Base-by-base conservation (phyloP, 2,113 vertebrate genomes). In the Vulpes lagopus region DNA sequence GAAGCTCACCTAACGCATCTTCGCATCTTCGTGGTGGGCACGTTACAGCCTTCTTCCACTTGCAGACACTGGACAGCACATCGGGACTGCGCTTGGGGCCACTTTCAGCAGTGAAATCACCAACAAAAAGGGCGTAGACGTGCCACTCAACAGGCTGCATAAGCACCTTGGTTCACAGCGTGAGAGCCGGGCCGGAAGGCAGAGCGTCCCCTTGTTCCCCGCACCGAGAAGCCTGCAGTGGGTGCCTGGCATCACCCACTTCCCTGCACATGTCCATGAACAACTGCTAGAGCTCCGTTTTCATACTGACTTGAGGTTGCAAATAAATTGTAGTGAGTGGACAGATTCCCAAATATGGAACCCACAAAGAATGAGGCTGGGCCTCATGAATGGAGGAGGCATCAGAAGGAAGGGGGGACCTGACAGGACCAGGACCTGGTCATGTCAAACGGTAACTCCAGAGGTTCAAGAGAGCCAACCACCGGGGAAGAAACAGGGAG, bases 41-140 rank as follows among this genome's bases (percentile, higher is more conserved):
- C 35, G 14, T 1, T 55, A 6, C 23, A 2, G 67, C 16, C 32
- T 19, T 51, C 71, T 3, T 16, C 27, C 53, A 22, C 57, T n/a
- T 9, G 79, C 30, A 51, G 51, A 74, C 23, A 23, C 57, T 5
- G 32, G 35, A 12, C 22, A 49, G 62, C 71, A 79, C 23, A 11
- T 74, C 27, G 5, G n/a, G 22, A 20, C 51, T 0, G 16, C 2
- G 11, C 8, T 0, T 0, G 5, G 9, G 53, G 67, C 59, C 49
- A 10, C 20, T n/a, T 57, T 23, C 30, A 43, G 81, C 23, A 60
- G 23, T 15, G 32, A 51, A 35, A 5, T 14, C 38, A 30, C 85
- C 71, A 35, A 27, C 49, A 74, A 8, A 22, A 25, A 49, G 8
- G 12, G 4, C 11, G 12, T 22, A 17, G 57, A 11, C 0, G 4